Evolutionary conservation across 2,888 invertebrate genomes (phyloP), one percentile per base, ranked within the genome.

Genomic region (Nemurella pictetii): DNA sequence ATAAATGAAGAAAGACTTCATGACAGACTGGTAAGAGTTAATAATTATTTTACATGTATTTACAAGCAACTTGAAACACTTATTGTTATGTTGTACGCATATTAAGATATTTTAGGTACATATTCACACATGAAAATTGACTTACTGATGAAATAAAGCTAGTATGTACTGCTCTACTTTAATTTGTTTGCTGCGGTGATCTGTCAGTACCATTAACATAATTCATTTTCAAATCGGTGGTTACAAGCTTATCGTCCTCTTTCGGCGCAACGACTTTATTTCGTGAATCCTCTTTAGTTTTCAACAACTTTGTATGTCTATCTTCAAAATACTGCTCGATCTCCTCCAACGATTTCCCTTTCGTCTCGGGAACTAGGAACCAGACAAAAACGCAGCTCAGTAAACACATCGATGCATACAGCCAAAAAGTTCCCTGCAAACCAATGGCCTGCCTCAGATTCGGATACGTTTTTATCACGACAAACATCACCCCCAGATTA

Each of bases 271-370:
- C 55, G 20, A 55, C 20, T 55, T 55, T 55, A 12, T 55, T 55
- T 2, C 55, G 55, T 7, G 55, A 7, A 55, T 55, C 55, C 20
- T 55, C 55, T 12, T 55, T 55, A 7, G 55, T 55, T 55, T 55
- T 55, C 12, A 55, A 55, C 55, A 55, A 2, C 55, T 55, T 55
- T 2, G 3, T 55, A 27, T 82, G 82, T 82, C 28, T 82, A 20
- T 27, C 74, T 35, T 87, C 85, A 75, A 86, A 87, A 77, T 85
- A 83, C 36, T 91, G 90, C 87, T 93, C 93, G 87, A 95, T 94
- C 88, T 94, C 94, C 28, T 93, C 93, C 15, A 94, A 90, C 0
- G 94, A 93, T 88, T 93, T 94, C n/a, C 94, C 94, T 88, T 94
- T 94, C 0, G 95, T 95, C 89, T 95, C 95, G 0, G 94, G 95